Base-by-base conservation (phyloP, 2,888 invertebrate genomes). In the Cantharis flavilabris region DNA sequence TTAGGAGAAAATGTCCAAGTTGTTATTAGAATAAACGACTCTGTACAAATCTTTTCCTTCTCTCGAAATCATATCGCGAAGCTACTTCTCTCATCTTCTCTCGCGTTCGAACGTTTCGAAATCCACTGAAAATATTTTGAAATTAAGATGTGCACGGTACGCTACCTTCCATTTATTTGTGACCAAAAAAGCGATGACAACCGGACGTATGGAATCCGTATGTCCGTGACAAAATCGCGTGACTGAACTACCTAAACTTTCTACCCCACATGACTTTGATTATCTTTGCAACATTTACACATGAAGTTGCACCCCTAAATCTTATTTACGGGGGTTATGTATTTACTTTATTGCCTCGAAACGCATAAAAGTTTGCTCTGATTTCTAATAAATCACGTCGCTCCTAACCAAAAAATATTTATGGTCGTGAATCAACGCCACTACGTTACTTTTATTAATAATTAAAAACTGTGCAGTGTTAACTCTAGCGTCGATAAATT, bases 151-250 rank as follows among this genome's bases (percentile, higher is more conserved):
- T 33, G 33, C 9, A 13, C 33, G 33, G 33, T 33, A 33, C 13
- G 33, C 33, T 33, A 33, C 33, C 33, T 33, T 33, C 33, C 33
- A 33, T 33, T 33, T 33, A 33, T 33, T 33, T 33, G 33, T 33
- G 33, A 33, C 13, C 64, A 20, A 64, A 64, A 64, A 18, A 77
- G 78, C 77, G 83, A 83, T 84, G 84, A 84, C 84, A 84, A 83
- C 84, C 84, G 83, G 83, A 84, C 82, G 83, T 82, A 81, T 80
- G 83, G 83, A 84, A 33, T 84, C 82, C 83, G 84, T 82, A 83
- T 81, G 80, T 79, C 83, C 83, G 84, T 83, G 83, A 83, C 84
- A 82, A 80, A 72, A 80, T 85, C 81, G 85, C 85, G 85, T 85
- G 85, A 85, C 85, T 80, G 72, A 79, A 78, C 79, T 80, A 81